phyloP scores from a whole-genome alignment of 2,797 vertebrate species.

The Dendrocincla tyrannina region DNA sequence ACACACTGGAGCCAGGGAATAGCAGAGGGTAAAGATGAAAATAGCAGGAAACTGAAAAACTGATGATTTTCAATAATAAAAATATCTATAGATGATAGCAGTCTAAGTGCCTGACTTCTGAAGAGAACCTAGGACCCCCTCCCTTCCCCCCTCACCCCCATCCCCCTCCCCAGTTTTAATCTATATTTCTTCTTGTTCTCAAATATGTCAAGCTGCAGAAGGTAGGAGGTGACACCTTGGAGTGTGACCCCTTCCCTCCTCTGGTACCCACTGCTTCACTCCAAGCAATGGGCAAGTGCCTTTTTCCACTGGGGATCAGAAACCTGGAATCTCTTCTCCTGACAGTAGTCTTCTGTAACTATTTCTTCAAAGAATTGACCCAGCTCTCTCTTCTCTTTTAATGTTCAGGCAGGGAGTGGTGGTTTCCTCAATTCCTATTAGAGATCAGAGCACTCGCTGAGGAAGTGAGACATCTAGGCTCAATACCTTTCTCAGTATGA shows the following conservation, averaged over 20 bases:
- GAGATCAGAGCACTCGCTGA: background rate
- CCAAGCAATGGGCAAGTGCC: background rate
- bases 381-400: background rate
- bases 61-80: background rate
- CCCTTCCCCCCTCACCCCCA: no score
- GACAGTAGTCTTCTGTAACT: background rate
- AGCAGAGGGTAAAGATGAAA: background rate
- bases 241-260: background rate
- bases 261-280: background rate
- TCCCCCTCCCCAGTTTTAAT: accelerated
- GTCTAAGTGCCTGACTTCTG: background rate
- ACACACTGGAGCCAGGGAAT: background rate
- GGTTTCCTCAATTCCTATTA: background rate
- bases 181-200: background rate
- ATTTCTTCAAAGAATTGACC: constrained; percentile 32
- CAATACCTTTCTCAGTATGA: background rate
- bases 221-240: background rate
- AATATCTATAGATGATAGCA: background rate
- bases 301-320: background rate
- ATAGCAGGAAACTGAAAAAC: background rate
- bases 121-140: background rate
- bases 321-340: background rate
- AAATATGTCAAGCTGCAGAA: background rate
- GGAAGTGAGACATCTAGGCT: background rate
- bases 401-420: background rate